A percentile compares a stretch with the other conserved stretches of the same genome.
phyloP scores from a whole-genome alignment of 2,888 invertebrate species.

The Auanema sp. region DNA sequence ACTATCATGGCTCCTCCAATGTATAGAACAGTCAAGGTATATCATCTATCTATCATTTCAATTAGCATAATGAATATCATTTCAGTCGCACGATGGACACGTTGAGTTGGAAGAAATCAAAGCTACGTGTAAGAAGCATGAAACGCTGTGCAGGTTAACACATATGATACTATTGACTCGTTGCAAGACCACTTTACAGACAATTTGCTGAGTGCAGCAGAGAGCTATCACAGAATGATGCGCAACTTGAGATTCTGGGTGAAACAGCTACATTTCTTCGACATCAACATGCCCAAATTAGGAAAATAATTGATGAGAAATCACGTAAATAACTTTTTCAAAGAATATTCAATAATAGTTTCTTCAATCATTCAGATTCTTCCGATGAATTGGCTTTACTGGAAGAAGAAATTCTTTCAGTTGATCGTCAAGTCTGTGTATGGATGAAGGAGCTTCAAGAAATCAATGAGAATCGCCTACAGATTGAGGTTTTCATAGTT shows the following conservation, averaged over 20 bases:
- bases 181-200: neutral
- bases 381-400: conserved; percentile 29
- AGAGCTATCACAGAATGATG: conserved; percentile 45
- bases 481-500: conserved; percentile 44
- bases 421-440: conserved; percentile 50
- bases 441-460: conserved; percentile 61
- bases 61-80: neutral
- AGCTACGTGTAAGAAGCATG: conserved; percentile 44
- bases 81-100: conserved; percentile 32
- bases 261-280: conserved; percentile 52
- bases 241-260: conserved; percentile 57
- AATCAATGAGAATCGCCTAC: conserved; percentile 52
- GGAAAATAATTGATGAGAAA: conserved; percentile 38
- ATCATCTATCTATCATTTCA: no score
- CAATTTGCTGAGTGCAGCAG: conserved; percentile 34
- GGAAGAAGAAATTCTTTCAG: conserved; percentile 36
- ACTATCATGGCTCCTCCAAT: neutral
- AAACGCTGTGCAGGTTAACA: conserved; percentile 30
- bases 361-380: conserved; percentile 17
- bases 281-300: conserved; percentile 50
- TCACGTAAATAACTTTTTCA: conserved; percentile 2
- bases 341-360: neutral
- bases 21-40: conserved; percentile 5
- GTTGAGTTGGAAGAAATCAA: conserved; percentile 42
- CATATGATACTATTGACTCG: neutral